A percentile compares a stretch with the other conserved stretches of the same genome.
Evolutionary conservation across 2,888 invertebrate species (phyloP).

Genomic region (Cerceris ruficornis): DNA sequence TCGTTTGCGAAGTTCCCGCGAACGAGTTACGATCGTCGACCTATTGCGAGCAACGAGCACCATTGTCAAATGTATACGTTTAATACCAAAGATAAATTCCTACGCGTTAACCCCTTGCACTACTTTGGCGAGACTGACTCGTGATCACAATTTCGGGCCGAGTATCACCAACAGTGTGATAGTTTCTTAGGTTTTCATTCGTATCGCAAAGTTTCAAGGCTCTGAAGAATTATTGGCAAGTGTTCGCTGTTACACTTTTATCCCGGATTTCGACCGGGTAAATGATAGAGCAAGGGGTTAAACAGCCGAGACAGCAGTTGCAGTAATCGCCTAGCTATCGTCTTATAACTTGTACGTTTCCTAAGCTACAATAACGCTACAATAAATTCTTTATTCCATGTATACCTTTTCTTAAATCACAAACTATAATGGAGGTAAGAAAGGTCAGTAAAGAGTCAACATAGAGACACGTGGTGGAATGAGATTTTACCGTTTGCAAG

Average conservation of each 20-base stretch:
- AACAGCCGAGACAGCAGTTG: constrained; percentile 52
- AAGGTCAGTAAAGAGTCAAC: background rate
- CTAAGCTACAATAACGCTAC: constrained; percentile 59
- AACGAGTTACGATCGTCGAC: constrained; percentile 13
- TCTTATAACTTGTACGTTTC: constrained; percentile 63
- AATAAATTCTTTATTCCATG: constrained; percentile 70
- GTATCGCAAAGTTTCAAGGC: too few species aligned
- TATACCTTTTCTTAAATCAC: constrained; percentile 26
- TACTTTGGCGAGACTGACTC: too few species aligned
- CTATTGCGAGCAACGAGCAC: constrained; percentile 16
- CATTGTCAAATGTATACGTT: constrained; percentile 44
- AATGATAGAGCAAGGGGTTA: constrained; percentile 4
- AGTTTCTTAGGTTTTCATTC: too few species aligned
- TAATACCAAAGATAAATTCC: constrained; percentile 67
- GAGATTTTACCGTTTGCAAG: background rate
- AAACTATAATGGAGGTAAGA: background rate
- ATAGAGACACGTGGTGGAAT: background rate
- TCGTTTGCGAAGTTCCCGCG: too few species aligned
- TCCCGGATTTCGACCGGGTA: background rate
- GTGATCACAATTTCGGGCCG: too few species aligned
- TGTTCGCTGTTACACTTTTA: too few species aligned
- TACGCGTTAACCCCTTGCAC: constrained; percentile 23
- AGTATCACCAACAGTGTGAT: too few species aligned
- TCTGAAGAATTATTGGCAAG: too few species aligned
- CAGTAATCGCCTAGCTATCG: constrained; percentile 52